Evolutionary conservation across 2,113 vertebrate species (phyloP).

Genomic region (Chinchilla lanigera): DNA sequence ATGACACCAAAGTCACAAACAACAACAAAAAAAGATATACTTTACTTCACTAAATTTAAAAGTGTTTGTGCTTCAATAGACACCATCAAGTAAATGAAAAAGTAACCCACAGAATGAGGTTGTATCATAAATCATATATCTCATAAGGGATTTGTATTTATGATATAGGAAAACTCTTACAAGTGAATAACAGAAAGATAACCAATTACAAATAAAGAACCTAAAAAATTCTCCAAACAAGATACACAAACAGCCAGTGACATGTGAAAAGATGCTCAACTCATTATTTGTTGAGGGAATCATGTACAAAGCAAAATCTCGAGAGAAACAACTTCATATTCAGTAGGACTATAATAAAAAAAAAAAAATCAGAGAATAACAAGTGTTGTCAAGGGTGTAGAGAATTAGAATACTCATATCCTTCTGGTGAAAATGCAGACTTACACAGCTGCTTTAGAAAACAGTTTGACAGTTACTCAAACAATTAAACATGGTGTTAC

Average conservation of each 20-base stretch:
- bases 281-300: not conserved
- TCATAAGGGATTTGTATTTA: not conserved
- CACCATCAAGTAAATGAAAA: not conserved
- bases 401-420: not conserved
- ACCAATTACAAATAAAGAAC: not conserved
- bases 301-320: not conserved
- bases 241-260: not conserved
- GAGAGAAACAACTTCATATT: not conserved
- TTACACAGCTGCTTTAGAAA: not conserved
- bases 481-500: not conserved
- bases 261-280: not conserved
- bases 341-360: not conserved
- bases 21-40: not conserved
- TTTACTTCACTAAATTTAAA: not conserved
- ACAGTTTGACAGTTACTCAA: not conserved
- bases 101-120: not conserved
- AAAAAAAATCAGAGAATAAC: not conserved
- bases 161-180: not conserved
- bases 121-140: not conserved
- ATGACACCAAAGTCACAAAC: not conserved
- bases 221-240: not conserved
- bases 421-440: not conserved
- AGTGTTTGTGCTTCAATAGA: not conserved
- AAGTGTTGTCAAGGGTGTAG: not conserved
- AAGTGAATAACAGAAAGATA: not conserved